Base-by-base conservation (phyloP, 2,113 vertebrate genomes). In the Sinocyclocheilus grahami region DNA sequence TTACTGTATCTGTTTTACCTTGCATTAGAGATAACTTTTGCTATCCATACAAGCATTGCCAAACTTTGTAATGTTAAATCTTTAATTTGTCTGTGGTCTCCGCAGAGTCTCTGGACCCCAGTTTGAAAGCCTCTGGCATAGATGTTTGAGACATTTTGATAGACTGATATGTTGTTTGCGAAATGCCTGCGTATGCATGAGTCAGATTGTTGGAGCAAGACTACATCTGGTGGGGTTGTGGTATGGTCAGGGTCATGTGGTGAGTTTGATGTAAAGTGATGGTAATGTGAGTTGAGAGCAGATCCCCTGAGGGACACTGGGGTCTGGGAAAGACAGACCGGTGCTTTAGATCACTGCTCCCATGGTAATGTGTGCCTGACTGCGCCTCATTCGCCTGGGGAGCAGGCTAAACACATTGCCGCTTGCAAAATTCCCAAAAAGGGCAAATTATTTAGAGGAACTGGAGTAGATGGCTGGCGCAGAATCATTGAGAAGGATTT, bases 311-410 rank as follows among this genome's bases (percentile, higher is more conserved):
- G 20, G 84, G 83, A 48, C 65, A 37, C 22, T 83, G 48, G 39
- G 46, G 77, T 71, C 27, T 12, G 77, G 60, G 58, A 51, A 75
- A 82, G 83, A 69, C 78, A 69, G 37, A 67, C 79, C 62, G 58
- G 77, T 78, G 75, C 30, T 63, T 83, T 71, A 86, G 75, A 83
- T 83, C 79, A 86, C 30, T 18, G 42, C 74, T 37, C 16, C 62
- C 81, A 86, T 83, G 80, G 22, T 86, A 67, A 88, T 85, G 22
- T 58, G 72, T 81, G 76, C 75, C 75, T 78, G 62, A 67, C 60
- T 78, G 39, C 9, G 12, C 46, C 37, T 46, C 24, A 3, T 24
- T 81, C 7, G 60, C 76, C 77, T 39, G 11, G n/a, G 55, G 58
- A 46, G 67, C 2, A 55, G 58, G 81, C 24, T 53, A n/a, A 72